Base-by-base conservation (phyloP, 1,140 invertebrate genomes). In the Augochlora pura region DNA sequence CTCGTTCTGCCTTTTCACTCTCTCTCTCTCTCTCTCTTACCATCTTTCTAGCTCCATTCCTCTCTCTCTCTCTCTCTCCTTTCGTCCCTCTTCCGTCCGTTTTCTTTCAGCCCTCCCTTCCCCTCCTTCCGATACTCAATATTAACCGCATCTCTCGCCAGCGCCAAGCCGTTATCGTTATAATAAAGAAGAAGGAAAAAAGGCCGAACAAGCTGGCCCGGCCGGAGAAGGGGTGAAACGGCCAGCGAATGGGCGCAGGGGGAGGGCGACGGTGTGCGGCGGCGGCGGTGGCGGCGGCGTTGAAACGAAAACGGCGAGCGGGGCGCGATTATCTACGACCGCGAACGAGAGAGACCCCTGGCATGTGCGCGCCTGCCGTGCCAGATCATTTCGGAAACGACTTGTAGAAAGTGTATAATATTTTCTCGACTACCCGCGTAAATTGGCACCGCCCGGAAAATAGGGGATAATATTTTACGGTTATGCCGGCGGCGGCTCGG, bases 101-200 rank as follows among this genome's bases (percentile, higher is more conserved):
- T 54, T 42, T 21, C 1, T 32, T 57, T 38, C 66, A 23, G 54
- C 77, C 9, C 42, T 46, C 42, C 9, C 42, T 46, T 14, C 10
- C 12, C 1, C 42, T 46, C 1, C 42, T 46, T 46, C 42, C 81
- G 77, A 86, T 86, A 86, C 84, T 81, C 68, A 60, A 86, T 86
- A 86, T 86, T 86, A 86, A 86, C 84, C 81, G 81, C 81, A 78
- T 78, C 81, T 78, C 81, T 86, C 76, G 77, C 60, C 77, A 69
- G 49, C 64, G 66, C 70, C 84, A 60, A 60, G 66, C 85, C 85
- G 78, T 86, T 86, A 86, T 86, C 85, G 85, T 86, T 83, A 68
- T 81, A 86, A 86, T 84, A 86, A 86, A 86, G 72, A 70, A 87
- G 62, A 42, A 78, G 62, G 38, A 60, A 81, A 57, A 77, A 60